Percentiles rank a stretch among this genome's conserved stretches.
Evolutionary conservation across 1,140 invertebrate genomes (phyloP).

Genomic region (Philopotamus ludificatus): DNA sequence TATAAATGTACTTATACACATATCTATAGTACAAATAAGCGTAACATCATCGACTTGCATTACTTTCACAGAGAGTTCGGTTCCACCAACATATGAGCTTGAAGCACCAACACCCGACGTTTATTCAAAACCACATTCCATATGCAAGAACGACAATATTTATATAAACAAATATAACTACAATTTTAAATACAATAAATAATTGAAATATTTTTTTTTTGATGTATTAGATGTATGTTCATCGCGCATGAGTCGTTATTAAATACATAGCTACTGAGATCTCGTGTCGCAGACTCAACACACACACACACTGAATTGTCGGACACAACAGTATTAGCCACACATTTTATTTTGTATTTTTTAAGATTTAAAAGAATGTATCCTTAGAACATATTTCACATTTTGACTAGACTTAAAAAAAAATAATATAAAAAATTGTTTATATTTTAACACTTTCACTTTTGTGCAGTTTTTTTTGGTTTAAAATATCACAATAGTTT

Average conservation of each 20-base stretch:
- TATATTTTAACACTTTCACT: constrained; percentile 27
- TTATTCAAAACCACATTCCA: neutral
- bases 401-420: constrained; percentile 31
- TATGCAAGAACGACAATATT: constrained; percentile 33
- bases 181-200: constrained; percentile 35
- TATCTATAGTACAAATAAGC: constrained; percentile 38
- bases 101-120: neutral
- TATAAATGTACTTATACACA: constrained; percentile 40
- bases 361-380: constrained; percentile 27
- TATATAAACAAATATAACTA: constrained; percentile 37
- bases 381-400: constrained; percentile 24
- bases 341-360: neutral
- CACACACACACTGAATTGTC: neutral
- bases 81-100: constrained; percentile 6
- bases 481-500: constrained; percentile 14
- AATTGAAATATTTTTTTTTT: constrained; percentile 29
- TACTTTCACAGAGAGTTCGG: constrained; percentile 1
- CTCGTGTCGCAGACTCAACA: constrained; percentile 12
- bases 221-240: constrained; percentile 18
- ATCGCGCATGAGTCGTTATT: constrained; percentile 17
- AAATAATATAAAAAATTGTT: constrained; percentile 28
- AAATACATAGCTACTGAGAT: constrained; percentile 26
- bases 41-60: constrained; percentile 33
- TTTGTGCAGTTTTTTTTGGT: constrained; percentile 14
- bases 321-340: neutral